A percentile compares a stretch with the other conserved stretches of the same genome.
These are phyloP conservation scores for Origma solitaria DNA, from an alignment of 2,113 vertebrate genomes.

Conservation along the genomic window DNA sequence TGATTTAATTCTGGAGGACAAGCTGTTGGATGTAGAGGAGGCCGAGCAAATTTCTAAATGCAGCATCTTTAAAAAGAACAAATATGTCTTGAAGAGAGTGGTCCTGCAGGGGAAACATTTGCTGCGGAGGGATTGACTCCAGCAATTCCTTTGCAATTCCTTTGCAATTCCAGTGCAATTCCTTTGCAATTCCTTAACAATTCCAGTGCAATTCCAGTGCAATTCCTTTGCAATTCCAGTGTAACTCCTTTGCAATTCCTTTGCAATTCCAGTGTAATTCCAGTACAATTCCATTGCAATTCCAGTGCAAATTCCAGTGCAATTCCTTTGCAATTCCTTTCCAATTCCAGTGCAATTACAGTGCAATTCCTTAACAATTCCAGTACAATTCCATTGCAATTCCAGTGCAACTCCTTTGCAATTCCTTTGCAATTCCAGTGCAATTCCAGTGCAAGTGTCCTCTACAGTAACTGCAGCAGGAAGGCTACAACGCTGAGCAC, in stretches of 20 bases:
- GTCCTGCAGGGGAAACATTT: neutral
- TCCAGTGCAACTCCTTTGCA: neutral
- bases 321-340: neutral
- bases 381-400: neutral
- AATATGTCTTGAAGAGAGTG: neutral
- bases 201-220: neutral
- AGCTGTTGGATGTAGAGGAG: neutral
- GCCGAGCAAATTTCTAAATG: neutral
- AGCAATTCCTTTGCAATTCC: neutral
- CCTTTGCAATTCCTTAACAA: neutral
- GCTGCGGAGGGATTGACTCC: neutral
- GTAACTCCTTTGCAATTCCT: neutral
- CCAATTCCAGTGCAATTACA: no score
- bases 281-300: neutral
- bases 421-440: neutral
- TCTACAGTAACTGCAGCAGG: neutral
- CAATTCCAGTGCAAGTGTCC: neutral
- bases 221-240: neutral
- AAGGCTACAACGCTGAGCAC: neutral
- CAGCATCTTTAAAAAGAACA: neutral
- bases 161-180: neutral
- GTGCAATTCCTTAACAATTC: no score
- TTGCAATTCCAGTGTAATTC: neutral
- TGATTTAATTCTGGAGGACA: neutral
- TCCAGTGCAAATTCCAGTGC: neutral